phyloP scores from a whole-genome alignment of 2,888 invertebrate species.

The Octodonta nipae region DNA sequence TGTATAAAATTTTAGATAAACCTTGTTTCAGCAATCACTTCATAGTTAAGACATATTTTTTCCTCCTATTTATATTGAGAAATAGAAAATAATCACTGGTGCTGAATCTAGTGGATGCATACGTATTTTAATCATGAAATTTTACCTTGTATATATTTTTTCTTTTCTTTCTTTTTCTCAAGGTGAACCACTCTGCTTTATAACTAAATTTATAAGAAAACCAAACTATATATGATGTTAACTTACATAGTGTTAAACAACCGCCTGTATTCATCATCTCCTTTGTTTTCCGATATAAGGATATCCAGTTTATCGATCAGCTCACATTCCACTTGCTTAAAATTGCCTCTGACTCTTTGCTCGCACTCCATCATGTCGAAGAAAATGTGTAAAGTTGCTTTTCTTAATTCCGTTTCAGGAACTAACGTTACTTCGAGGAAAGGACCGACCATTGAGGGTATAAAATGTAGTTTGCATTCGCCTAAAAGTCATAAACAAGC shows the following conservation, averaged over 20 bases:
- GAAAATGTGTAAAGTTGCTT: constrained; percentile 81
- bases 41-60: too few relatives aligned
- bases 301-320: constrained; percentile 88
- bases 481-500: constrained; percentile 45
- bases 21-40: too few relatives aligned
- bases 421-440: constrained; percentile 87
- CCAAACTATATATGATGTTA: too few relatives aligned
- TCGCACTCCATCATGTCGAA: constrained; percentile 95
- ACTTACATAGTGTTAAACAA: constrained; percentile 95
- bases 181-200: too few relatives aligned
- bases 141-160: too few relatives aligned
- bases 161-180: too few relatives aligned
- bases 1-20: too few relatives aligned
- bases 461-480: constrained; percentile 74
- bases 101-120: too few relatives aligned
- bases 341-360: constrained; percentile 67
- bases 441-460: constrained; percentile 86
- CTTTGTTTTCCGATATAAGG: constrained; percentile 83
- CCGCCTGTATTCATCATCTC: constrained; percentile 82
- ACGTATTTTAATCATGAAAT: too few relatives aligned
- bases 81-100: too few relatives aligned
- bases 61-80: too few relatives aligned
- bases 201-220: too few relatives aligned
- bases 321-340: constrained; percentile 82
- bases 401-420: constrained; percentile 69